phyloP scores from a whole-genome alignment of 2,797 vertebrate species.

The Gallinago solitaria region DNA sequence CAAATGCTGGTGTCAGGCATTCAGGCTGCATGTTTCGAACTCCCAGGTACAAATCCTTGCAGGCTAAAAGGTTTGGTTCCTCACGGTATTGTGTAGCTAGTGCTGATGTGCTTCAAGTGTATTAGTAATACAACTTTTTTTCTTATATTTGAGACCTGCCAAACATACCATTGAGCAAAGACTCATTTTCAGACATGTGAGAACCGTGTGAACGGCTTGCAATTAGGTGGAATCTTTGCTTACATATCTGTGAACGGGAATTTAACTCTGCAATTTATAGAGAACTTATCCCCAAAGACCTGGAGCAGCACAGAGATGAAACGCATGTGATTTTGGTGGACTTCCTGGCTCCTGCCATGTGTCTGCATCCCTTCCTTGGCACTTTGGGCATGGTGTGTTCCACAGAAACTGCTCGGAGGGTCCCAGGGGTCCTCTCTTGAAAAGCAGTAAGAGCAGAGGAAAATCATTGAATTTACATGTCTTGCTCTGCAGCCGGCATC shows the following conservation, averaged over 20 bases:
- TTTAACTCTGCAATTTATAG: neutral
- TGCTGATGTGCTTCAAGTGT: neutral
- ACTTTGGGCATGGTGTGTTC: neutral
- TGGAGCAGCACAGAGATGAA: neutral
- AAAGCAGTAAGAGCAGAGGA: neutral
- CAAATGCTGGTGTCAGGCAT: neutral
- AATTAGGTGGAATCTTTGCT: neutral
- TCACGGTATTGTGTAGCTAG: neutral
- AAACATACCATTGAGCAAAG: neutral
- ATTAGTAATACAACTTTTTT: neutral
- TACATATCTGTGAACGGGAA: neutral
- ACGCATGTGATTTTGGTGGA: neutral
- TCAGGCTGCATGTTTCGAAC: neutral
- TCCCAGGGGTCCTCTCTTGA: neutral
- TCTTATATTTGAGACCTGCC: neutral
- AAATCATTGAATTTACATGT: neutral
- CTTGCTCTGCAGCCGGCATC: accelerated
- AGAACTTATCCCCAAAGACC: neutral
- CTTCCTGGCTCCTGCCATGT: accelerated
- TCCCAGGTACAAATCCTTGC: neutral
- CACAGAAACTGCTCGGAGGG: neutral
- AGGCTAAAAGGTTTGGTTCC: neutral
- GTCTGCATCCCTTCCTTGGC: neutral
- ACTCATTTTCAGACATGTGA: neutral
- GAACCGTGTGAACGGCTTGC: neutral